phyloP scores from a whole-genome alignment of 2,113 vertebrate genomes.

The Mobula hypostoma region DNA sequence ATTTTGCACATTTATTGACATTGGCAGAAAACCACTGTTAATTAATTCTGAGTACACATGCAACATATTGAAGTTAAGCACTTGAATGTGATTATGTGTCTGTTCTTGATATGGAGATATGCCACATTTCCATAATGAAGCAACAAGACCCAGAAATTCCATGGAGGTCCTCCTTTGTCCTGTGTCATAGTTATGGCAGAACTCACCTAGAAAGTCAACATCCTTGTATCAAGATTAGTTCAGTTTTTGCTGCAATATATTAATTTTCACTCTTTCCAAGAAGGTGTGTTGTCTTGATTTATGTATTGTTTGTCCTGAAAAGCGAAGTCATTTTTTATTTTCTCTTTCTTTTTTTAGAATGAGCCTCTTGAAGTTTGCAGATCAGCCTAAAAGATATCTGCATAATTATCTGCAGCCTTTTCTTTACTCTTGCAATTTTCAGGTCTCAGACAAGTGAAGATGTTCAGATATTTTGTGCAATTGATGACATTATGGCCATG shows the following conservation, averaged over 20 bases:
- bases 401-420: not conserved
- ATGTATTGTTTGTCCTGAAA: not conserved
- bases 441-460: not conserved
- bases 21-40: conserved; percentile 6
- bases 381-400: not conserved
- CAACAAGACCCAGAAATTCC: not conserved
- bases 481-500: too few species aligned
- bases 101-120: not conserved
- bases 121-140: not conserved
- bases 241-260: not conserved
- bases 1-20: conserved; percentile 5
- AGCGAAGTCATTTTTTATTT: not conserved
- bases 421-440: not conserved
- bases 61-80: not conserved
- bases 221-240: not conserved
- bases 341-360: too few species aligned
- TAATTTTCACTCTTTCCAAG: not conserved
- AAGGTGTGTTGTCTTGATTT: not conserved
- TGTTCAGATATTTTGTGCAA: too few species aligned
- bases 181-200: not conserved
- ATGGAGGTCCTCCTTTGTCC: not conserved
- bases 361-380: not conserved
- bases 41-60: conserved; percentile 14
- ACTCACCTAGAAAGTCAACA: not conserved
- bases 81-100: not conserved